phyloP scores from a whole-genome alignment of 2,113 vertebrate species.

The Marmota flaviventris region DNA sequence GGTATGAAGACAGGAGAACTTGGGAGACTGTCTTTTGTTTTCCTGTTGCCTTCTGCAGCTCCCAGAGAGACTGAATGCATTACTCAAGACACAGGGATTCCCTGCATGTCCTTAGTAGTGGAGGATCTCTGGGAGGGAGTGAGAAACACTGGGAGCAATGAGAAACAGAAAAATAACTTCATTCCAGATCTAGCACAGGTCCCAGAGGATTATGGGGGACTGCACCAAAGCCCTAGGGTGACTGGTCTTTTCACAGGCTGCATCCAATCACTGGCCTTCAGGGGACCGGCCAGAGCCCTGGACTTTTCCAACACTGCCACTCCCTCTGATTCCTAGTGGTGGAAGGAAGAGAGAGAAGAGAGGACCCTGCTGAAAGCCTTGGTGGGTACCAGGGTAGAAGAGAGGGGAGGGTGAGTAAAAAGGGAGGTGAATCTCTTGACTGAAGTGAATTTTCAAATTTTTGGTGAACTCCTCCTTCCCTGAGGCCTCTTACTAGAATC shows the following conservation, averaged over 20 bases:
- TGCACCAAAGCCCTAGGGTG: too few species aligned
- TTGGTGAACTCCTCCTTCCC: constrained; percentile 57
- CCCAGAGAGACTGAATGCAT: neutral
- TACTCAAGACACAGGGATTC: constrained; percentile 21
- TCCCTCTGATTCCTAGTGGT: neutral
- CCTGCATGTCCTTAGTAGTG: neutral
- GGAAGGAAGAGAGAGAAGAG: neutral
- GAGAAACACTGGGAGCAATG: neutral
- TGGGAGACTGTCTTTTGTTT: neutral
- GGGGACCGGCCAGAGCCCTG: neutral
- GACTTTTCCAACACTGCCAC: neutral
- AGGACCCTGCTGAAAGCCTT: neutral
- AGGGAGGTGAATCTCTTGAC: neutral
- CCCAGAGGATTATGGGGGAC: neutral
- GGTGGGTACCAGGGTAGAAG: neutral
- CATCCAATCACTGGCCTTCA: neutral
- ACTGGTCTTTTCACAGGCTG: neutral
- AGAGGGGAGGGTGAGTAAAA: neutral
- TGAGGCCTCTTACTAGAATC: constrained; percentile 19
- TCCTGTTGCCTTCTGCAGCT: neutral
- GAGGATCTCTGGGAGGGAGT: neutral
- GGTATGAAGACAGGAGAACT: neutral
- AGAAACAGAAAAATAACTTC: neutral
- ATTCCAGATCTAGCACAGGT: neutral
- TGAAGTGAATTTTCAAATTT: constrained; percentile 45